These are phyloP conservation scores for Potamilus streckersoni DNA, from an alignment of 1,140 invertebrate species.

Conservation along the genomic window DNA sequence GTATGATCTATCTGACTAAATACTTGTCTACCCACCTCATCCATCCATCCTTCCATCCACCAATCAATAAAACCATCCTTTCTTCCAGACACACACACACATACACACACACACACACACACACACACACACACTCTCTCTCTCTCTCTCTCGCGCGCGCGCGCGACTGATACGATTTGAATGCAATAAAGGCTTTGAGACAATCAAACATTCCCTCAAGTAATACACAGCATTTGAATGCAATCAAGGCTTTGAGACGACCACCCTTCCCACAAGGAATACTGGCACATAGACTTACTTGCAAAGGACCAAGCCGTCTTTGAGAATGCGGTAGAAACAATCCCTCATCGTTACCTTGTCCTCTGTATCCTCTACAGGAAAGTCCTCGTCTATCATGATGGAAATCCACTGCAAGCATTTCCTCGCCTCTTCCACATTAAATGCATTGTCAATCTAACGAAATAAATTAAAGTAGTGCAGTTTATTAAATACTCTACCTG, in stretches of 20 bases:
- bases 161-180: background rate
- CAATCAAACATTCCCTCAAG: background rate
- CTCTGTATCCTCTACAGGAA: slow-evolving; percentile 41
- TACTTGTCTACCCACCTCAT: too few species aligned
- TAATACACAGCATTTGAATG: background rate
- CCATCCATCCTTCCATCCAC: too few species aligned
- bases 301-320: slow-evolving; percentile 52
- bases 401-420: slow-evolving; percentile 52
- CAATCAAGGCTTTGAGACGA: background rate
- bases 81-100: too few species aligned
- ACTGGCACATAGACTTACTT: slow-evolving; percentile 32
- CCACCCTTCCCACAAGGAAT: background rate
- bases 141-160: too few species aligned
- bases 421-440: slow-evolving; percentile 48
- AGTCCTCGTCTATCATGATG: slow-evolving; percentile 39
- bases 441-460: slow-evolving; percentile 48
- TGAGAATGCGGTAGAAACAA: slow-evolving; percentile 44
- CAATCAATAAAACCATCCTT: too few species aligned
- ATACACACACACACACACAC: too few species aligned
- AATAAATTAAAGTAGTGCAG: slow-evolving; percentile 3
- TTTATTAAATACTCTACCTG: too few species aligned
- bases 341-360: slow-evolving; percentile 42
- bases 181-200: background rate
- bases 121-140: too few species aligned
- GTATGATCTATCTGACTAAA: too few species aligned